phyloP scores from a whole-genome alignment of 1,140 invertebrate species.

The Notospermus geniculatus region DNA sequence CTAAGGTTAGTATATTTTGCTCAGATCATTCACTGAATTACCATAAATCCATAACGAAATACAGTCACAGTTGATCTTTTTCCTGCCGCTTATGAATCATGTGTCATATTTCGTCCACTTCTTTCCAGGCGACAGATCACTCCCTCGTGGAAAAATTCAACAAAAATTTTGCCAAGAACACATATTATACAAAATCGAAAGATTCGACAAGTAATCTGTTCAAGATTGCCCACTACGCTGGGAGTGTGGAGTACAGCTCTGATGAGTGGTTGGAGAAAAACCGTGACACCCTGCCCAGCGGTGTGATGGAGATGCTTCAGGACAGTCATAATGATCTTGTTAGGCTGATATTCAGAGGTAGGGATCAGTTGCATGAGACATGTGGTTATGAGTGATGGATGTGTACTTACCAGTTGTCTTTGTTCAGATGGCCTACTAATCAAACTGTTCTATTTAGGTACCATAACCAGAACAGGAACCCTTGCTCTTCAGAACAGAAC shows the following conservation, averaged over 20 bases:
- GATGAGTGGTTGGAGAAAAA: conserved; percentile 51
- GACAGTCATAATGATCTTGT: conserved; percentile 37
- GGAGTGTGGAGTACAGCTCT: conserved; percentile 40
- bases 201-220: conserved; percentile 32
- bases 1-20: conserved; percentile 33
- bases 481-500: conserved; percentile 41
- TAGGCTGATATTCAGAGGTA: conserved; percentile 46
- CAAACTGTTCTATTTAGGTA: conserved; percentile 29
- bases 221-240: conserved; percentile 47
- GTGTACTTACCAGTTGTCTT: not conserved
- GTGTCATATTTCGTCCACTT: not conserved
- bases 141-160: conserved; percentile 47
- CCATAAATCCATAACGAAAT: too few species aligned
- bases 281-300: conserved; percentile 45
- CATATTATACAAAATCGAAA: conserved; percentile 35
- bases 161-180: conserved; percentile 29
- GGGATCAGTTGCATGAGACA: not conserved
- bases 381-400: too few species aligned
- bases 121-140: conserved; percentile 39
- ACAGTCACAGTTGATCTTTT: too few species aligned
- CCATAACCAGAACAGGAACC: conserved; percentile 46
- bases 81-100: too few species aligned
- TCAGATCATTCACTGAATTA: too few species aligned
- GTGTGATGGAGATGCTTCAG: conserved; percentile 41
- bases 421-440: not conserved